A percentile compares a stretch with the other conserved stretches of the same genome.
Evolutionary conservation across 2,113 vertebrate genomes (phyloP).

Genomic region (Pituophis catenifer): DNA sequence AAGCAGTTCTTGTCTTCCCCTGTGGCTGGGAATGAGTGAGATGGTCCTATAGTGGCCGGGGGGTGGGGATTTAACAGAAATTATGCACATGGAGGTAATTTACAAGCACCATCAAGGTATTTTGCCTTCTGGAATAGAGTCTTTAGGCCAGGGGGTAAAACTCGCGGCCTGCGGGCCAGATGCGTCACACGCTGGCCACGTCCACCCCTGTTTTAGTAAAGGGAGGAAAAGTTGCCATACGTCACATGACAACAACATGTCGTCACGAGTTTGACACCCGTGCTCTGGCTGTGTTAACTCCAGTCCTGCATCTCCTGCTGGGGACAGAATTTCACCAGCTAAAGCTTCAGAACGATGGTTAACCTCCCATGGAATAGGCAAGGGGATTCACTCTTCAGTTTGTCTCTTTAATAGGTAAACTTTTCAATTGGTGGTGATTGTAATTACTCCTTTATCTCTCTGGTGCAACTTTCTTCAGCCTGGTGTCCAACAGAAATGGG

Average conservation of each 20-base stretch:
- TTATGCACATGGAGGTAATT: not conserved
- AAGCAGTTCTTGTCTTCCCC: not conserved
- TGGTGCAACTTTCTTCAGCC: not conserved
- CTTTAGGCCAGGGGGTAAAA: not conserved
- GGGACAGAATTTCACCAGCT: not conserved
- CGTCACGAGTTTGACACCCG: too few relatives aligned
- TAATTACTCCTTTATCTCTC: not conserved
- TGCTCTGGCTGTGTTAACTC: not conserved
- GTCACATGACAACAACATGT: too few relatives aligned
- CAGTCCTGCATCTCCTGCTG: not conserved
- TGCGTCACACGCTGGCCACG: too few relatives aligned
- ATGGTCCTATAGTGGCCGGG: not conserved
- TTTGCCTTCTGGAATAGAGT: not conserved
- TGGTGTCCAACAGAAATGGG: not conserved
- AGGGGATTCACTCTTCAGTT: not conserved
- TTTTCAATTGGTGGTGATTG: not conserved
- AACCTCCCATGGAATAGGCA: not conserved
- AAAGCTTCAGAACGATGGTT: not conserved
- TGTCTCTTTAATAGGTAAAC: not conserved
- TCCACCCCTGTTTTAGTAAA: too few relatives aligned
- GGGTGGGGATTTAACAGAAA: not conserved
- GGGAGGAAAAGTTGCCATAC: too few relatives aligned
- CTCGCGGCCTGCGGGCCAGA: too few relatives aligned
- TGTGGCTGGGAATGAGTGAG: not conserved
- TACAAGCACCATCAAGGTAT: not conserved